Evolutionary conservation across 2,113 vertebrate genomes (phyloP), one percentile per base, ranked within the genome.

Genomic region (Ovibos moschatus): DNA sequence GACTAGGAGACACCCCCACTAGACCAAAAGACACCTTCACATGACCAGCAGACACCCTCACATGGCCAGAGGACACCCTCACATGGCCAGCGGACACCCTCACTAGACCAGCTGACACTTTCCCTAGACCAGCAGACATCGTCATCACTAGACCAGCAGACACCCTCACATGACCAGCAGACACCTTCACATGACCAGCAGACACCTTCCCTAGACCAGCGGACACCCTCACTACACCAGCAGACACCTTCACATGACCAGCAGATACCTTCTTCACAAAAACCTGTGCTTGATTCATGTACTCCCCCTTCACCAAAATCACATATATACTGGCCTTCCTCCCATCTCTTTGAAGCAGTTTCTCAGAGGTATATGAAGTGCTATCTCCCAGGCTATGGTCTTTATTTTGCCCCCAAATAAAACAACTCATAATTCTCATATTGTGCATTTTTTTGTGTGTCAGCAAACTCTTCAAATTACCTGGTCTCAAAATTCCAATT

Each of bases 41-140:
- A 53, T 53, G 23, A 11, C 23, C 8, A 27, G 23, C 57, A 5
- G 23, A 57, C 55, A 57, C 55, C 55, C 1, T 25, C 53, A 21
- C 7, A 8, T 8, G 16, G 0, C 51, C 51, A 19, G 51, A 4
- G 7, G 45, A 45, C 50, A 51, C 50, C 14, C 3, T 55, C 19
- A 55, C 19, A 3, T 1, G 19, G 1, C 53, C 17, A 53, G 17
- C 0, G 0, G 53, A 53, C 6, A 53, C 51, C 51, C 0, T 60
- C 58, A 0, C 58, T 2, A 13, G 3, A 13, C 51, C 51, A 51
- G 15, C 4, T 0, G 58, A 60, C 5, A 2, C 27, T n/a, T n/a
- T n/a, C 58, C 1, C 58, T 60, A 60, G 27, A 58, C 58, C 58
- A 60, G 5, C 4, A 4, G 40, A 40, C 40, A 60, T n/a, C n/a